Evolutionary conservation across 2,797 vertebrate genomes (phyloP).

Genomic region (Tarsius wallacei): DNA sequence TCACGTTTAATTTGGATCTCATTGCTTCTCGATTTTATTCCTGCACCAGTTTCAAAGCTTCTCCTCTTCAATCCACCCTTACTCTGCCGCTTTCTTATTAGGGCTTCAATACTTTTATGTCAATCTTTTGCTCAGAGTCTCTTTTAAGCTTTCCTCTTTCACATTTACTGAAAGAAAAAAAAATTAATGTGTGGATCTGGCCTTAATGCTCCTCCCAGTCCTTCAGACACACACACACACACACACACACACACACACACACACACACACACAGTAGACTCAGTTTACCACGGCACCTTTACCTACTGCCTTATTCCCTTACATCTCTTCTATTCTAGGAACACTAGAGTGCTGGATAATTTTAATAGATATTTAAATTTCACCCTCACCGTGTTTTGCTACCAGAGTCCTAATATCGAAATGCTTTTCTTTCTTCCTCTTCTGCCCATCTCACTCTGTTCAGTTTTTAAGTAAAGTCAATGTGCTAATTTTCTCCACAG

Average conservation of each 20-base stretch:
- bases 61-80: background rate
- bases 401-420: background rate
- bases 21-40: slow-evolving; percentile 17
- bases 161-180: background rate
- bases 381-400: background rate
- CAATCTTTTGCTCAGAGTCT: background rate
- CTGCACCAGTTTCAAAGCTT: slow-evolving; percentile 8
- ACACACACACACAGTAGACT: background rate
- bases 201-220: background rate
- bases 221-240: background rate
- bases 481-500: background rate
- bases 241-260: background rate
- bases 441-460: background rate
- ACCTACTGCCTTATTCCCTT: no score
- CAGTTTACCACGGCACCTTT: background rate
- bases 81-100: slow-evolving; percentile 33
- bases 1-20: slow-evolving; percentile 45
- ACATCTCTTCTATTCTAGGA: background rate
- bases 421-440: background rate
- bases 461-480: background rate
- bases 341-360: background rate
- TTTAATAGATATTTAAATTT: background rate
- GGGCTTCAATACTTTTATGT: background rate
- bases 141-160: slow-evolving; percentile 8
- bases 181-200: background rate